Percentiles rank a stretch among this genome's conserved stretches.
Conservation (phyloP, 2,797 vertebrate species). For the Gephyroberyx darwinii region DNA sequence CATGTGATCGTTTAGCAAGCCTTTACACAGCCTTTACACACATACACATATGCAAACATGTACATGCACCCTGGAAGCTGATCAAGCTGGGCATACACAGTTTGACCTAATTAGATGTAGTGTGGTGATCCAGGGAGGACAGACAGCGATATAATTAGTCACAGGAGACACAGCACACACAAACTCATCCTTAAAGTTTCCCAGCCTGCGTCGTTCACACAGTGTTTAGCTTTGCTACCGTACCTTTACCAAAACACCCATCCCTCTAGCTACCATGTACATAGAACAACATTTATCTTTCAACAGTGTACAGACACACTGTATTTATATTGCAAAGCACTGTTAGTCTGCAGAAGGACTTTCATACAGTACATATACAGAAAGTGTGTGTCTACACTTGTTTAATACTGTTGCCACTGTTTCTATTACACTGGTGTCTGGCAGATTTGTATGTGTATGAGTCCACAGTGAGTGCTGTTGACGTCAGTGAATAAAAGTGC, state of each 20-base stretch:
- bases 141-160: slow-evolving; percentile 31
- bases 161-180: slow-evolving; percentile 17
- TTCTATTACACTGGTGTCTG: slow-evolving; percentile 1
- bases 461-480: slow-evolving; percentile 14
- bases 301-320: background rate
- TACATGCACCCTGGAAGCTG: background rate
- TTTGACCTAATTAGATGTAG: slow-evolving; percentile 38
- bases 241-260: slow-evolving; percentile 5
- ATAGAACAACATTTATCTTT: background rate
- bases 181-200: background rate
- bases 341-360: background rate
- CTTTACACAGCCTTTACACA: background rate
- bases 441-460: background rate
- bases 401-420: background rate
- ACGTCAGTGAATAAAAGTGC: slow-evolving; percentile 34
- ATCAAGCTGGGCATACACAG: slow-evolving; percentile 6
- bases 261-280: background rate
- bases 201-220: slow-evolving; percentile 10
- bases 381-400: slow-evolving; percentile 1
- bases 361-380: background rate
- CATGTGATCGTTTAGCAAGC: background rate
- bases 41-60: background rate
- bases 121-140: slow-evolving; percentile 22
- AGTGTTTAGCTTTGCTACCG: background rate
- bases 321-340: background rate